These are phyloP conservation scores for Pelmatolapia mariae DNA, from an alignment of 2,113 vertebrate species.

Conservation along the genomic window DNA sequence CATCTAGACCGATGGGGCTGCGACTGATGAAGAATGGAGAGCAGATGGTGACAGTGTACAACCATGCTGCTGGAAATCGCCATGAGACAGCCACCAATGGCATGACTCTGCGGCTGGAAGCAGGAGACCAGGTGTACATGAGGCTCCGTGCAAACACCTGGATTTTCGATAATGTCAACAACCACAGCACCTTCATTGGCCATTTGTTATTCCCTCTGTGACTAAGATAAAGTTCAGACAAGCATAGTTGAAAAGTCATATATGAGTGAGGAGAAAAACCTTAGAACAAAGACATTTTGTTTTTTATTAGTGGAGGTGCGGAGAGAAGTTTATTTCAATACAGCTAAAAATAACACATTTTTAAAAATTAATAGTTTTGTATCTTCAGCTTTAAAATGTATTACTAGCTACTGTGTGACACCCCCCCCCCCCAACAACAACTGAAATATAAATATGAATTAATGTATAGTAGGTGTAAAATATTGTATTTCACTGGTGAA, in stretches of 20 bases:
- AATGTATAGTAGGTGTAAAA: not conserved
- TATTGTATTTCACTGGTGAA: not conserved
- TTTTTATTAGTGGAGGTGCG: not conserved
- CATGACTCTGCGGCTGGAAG: fast-evolving
- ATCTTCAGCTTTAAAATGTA: not conserved
- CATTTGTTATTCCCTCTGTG: not conserved
- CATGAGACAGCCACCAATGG: fast-evolving
- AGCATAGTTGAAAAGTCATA: not conserved
- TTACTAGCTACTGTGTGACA: not conserved
- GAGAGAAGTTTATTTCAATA: not conserved
- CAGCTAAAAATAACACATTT: not conserved
- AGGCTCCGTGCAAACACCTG: not conserved
- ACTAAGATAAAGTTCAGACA: not conserved
- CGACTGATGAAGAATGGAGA: not conserved
- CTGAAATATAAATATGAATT: not conserved
- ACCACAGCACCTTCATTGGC: constrained; percentile 26
- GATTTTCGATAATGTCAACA: not conserved
- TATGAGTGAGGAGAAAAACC: not conserved
- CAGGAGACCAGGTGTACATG: not conserved
- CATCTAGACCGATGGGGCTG: not conserved
- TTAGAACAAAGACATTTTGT: not conserved
- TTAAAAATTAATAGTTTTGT: not conserved
- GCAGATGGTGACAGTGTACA: not conserved
- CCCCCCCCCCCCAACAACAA: not conserved
- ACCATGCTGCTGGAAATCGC: not conserved